Conservation (phyloP, 2,888 invertebrate species). For the Falcaria lacertinaria region DNA sequence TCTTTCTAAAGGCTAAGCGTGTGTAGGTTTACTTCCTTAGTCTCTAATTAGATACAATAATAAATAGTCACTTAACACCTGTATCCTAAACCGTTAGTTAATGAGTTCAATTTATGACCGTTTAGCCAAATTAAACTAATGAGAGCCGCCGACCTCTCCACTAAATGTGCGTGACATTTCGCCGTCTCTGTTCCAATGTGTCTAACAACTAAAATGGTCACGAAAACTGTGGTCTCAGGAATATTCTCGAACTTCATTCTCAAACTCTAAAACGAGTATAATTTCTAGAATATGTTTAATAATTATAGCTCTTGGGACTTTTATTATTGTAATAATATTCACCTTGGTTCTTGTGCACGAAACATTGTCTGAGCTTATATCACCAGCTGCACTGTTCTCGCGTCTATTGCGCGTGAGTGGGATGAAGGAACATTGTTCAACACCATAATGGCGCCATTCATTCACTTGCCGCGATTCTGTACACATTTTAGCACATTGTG, state of each 20-base stretch:
- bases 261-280: too few relatives aligned
- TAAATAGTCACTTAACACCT: not conserved
- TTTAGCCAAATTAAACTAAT: slow-evolving; percentile 6
- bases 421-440: slow-evolving; percentile 19
- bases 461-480: slow-evolving; percentile 6
- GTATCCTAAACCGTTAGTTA: not conserved
- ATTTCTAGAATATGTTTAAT: too few relatives aligned
- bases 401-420: slow-evolving; percentile 6
- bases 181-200: slow-evolving; percentile 32
- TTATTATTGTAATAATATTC: too few relatives aligned
- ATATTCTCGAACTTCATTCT: too few relatives aligned
- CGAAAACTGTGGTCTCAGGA: too few relatives aligned
- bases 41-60: too few relatives aligned
- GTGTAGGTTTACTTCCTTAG: too few relatives aligned
- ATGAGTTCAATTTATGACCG: slow-evolving; percentile 4
- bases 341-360: slow-evolving; percentile 1
- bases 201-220: too few relatives aligned
- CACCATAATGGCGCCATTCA: slow-evolving; percentile 17
- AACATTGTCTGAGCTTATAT: slow-evolving; percentile 1
- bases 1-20: too few relatives aligned
- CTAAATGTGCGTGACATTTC: slow-evolving; percentile 33
- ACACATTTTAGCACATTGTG: slow-evolving; percentile 9
- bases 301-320: too few relatives aligned
- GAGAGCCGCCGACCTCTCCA: slow-evolving; percentile 9
- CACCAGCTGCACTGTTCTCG: not conserved